Base-by-base conservation (phyloP, 2,888 invertebrate genomes). In the Pammene aurita region DNA sequence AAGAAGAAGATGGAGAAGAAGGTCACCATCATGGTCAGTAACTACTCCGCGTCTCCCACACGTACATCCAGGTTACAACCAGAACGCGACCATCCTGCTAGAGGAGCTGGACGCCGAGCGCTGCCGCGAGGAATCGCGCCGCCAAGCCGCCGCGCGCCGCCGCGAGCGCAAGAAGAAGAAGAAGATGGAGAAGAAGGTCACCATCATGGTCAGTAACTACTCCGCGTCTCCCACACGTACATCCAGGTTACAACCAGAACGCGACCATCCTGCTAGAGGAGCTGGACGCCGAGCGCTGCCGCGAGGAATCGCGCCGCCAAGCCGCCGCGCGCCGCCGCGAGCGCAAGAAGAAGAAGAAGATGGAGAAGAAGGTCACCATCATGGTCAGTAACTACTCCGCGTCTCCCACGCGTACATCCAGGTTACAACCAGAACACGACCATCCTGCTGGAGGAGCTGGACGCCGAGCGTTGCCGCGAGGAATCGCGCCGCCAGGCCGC, bases 351-450 rank as follows among this genome's bases (percentile, higher is more conserved):
- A 97, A 98, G 92, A 98, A 98, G 94, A 98, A 98, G 87, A 94
- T 97, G 77, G 98, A 98, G 88, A 98, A 98, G 90, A 97, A 97
- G 85, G 93, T 93, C 63, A 68, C 63, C 61, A 64, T 63, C 62
- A 63, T 64, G 67, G 67, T 64, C 35, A 52, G 64, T 48, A 0
- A n/a, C n/a, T n/a, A n/a, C n/a, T n/a, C n/a, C n/a, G n/a, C n/a
- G n/a, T n/a, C n/a, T n/a, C n/a, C n/a, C n/a, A n/a, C n/a, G n/a
- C n/a, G n/a, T n/a, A n/a, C n/a, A n/a, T n/a, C n/a, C n/a, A n/a
- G n/a, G n/a, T n/a, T n/a, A n/a, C 60, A 98, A 99, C 85, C 98
- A 98, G 86, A 98, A 99, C 89, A 99, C 99, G 0, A 96, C 96
- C 67, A 98, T 97, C 80, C 92, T 99, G 50, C 93, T 99, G 16